phyloP scores from a whole-genome alignment of 2,797 vertebrate genomes.

The Ispidina lecontei region DNA sequence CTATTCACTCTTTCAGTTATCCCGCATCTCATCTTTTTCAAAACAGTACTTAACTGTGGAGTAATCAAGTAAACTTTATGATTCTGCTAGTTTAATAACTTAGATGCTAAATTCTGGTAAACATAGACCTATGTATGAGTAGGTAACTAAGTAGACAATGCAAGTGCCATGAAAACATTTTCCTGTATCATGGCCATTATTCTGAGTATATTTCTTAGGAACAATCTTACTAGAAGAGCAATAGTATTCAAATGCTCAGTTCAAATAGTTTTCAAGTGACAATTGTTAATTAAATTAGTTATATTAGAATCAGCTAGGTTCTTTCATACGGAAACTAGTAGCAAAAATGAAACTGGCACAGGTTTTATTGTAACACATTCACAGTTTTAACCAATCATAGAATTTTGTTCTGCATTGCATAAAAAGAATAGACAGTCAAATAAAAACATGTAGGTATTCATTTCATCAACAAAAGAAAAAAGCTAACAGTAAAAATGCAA shows the following conservation, averaged over 20 bases:
- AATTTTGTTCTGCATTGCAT: background rate
- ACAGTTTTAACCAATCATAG: background rate
- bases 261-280: background rate
- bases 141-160: background rate
- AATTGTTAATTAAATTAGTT: background rate
- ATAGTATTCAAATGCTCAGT: background rate
- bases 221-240: background rate
- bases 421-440: background rate
- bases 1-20: background rate
- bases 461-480: background rate
- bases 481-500: fast-evolving
- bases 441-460: background rate
- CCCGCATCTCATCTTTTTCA: background rate
- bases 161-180: background rate
- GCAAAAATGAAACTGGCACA: background rate
- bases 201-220: background rate
- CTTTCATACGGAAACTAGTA: background rate
- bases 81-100: background rate
- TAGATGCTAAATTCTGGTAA: background rate
- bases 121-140: background rate
- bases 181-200: background rate
- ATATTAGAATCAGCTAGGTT: background rate
- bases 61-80: background rate
- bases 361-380: background rate
- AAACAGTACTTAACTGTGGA: background rate